Conservation (phyloP, 2,888 invertebrate species). For the Eulithis testata region DNA sequence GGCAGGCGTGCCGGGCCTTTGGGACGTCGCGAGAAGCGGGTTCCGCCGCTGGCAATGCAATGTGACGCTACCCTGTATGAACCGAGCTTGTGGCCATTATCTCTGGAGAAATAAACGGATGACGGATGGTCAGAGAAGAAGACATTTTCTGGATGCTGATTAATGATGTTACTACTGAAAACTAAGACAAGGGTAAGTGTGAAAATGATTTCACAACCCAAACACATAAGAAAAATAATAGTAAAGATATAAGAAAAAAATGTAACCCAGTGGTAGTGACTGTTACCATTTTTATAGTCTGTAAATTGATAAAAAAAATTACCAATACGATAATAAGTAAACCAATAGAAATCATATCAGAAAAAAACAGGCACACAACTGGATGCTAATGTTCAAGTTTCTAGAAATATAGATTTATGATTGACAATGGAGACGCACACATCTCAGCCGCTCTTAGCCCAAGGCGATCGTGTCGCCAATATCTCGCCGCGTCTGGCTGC, state of each 20-base stretch:
- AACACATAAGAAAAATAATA: too few relatives aligned
- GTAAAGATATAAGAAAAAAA: too few relatives aligned
- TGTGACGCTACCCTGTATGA: constrained; percentile 64
- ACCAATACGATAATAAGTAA: too few relatives aligned
- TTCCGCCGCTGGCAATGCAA: constrained; percentile 57
- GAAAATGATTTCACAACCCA: neutral
- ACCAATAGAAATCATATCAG: too few relatives aligned
- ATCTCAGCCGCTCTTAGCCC: constrained; percentile 48
- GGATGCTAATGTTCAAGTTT: too few relatives aligned
- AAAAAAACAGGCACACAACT: too few relatives aligned
- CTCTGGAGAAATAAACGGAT: constrained; percentile 39
- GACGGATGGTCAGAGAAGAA: constrained; percentile 37
- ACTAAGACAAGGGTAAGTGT: constrained; percentile 6
- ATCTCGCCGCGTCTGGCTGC: constrained; percentile 54
- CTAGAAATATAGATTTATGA: neutral
- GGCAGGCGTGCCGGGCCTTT: constrained; percentile 67
- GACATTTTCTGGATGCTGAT: constrained; percentile 29
- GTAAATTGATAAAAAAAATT: too few relatives aligned
- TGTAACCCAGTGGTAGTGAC: too few relatives aligned
- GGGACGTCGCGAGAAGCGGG: constrained; percentile 53
- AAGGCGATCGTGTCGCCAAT: constrained; percentile 66
- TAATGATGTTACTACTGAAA: constrained; percentile 32
- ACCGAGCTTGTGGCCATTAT: constrained; percentile 48
- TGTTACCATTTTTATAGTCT: too few relatives aligned
- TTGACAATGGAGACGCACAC: constrained; percentile 42